Conservation (phyloP, 2,113 vertebrate species). For the Dryoscopus gambensis region DNA sequence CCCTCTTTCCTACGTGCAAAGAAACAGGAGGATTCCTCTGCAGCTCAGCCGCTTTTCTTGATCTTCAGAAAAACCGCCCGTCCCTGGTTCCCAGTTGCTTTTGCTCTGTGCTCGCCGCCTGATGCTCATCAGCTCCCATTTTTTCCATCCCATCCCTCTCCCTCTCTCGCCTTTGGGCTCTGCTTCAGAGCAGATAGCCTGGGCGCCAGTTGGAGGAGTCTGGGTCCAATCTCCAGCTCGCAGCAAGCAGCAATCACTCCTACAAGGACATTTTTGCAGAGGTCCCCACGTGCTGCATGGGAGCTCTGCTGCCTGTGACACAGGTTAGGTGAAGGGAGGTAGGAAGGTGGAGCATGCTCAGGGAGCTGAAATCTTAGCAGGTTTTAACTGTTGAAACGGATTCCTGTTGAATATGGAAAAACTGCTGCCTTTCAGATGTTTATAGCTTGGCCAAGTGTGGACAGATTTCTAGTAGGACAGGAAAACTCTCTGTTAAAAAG, state of each 20-base stretch:
- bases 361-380: constrained; percentile 6
- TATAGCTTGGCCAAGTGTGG: background rate
- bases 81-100: background rate
- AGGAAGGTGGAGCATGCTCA: background rate
- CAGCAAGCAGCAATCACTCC: background rate
- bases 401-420: constrained; percentile 33
- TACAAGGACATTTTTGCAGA: background rate
- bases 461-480: constrained; percentile 44
- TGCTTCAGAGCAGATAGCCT: background rate
- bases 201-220: background rate
- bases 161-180: background rate
- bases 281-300: background rate
- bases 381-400: constrained; percentile 6
- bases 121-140: background rate
- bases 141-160: background rate
- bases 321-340: background rate
- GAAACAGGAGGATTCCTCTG: background rate
- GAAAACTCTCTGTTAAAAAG: constrained; percentile 49
- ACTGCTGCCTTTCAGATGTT: constrained; percentile 36
- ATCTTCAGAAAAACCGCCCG: background rate
- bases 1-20: background rate
- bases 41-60: background rate
- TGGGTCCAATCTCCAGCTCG: background rate
- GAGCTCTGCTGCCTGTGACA: background rate
- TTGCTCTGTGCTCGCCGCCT: background rate